Percentiles rank a stretch among this genome's conserved stretches.
Evolutionary conservation across 1,140 invertebrate genomes (phyloP).

Genomic region (Coptotermes formosanus): DNA sequence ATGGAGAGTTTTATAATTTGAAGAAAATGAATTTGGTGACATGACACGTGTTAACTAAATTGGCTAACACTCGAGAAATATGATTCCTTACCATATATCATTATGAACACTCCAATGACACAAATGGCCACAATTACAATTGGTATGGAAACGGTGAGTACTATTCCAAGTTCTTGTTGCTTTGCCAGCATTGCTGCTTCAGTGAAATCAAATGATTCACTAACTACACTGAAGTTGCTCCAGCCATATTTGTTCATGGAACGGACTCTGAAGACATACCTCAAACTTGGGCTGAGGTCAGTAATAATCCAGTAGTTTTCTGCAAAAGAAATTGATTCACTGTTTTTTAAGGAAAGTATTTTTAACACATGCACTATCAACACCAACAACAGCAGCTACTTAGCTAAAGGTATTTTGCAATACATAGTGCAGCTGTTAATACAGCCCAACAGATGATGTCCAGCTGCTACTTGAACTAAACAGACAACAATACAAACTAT

Average conservation of each 20-base stretch:
- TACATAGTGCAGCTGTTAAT: no score
- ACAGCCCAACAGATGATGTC: no score
- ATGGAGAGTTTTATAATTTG: no score
- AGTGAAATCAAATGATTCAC: slow-evolving; percentile 56
- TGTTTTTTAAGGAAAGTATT: not conserved
- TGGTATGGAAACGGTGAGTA: slow-evolving; percentile 42
- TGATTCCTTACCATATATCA: slow-evolving; percentile 52
- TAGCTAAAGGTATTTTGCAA: no score
- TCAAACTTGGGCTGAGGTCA: slow-evolving; percentile 55
- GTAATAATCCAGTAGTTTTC: slow-evolving; percentile 77
- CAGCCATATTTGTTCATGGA: slow-evolving; percentile 77
- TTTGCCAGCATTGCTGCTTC: slow-evolving; percentile 58
- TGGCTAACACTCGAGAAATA: no score
- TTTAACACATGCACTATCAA: not conserved
- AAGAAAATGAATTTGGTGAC: no score
- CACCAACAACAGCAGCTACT: not conserved
- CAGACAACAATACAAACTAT: no score
- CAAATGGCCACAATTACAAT: slow-evolving; percentile 50
- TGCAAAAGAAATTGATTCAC: slow-evolving; percentile 39
- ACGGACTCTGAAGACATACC: slow-evolving; percentile 72
- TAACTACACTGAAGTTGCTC: slow-evolving; percentile 66
- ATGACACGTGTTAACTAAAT: not conserved
- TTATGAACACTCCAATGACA: slow-evolving; percentile 40
- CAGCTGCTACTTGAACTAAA: no score
- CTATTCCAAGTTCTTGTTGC: slow-evolving; percentile 35